Conservation (phyloP, 1,140 invertebrate genomes). For the Trachymyrmex cornetzi region DNA sequence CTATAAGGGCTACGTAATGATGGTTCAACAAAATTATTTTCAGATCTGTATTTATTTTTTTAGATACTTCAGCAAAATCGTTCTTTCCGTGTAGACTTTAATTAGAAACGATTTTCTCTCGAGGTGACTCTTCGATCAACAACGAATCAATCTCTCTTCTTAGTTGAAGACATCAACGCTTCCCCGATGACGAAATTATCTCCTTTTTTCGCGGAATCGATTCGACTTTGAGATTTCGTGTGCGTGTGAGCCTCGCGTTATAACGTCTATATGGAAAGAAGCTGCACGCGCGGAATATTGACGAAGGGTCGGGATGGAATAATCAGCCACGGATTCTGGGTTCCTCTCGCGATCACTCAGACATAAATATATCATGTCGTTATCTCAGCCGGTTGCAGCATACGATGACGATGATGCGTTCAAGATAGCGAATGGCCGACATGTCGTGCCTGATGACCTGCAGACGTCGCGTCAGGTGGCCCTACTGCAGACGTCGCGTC, state of each 20-base stretch:
- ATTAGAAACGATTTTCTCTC: not conserved
- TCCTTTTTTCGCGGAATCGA: conserved; percentile 58
- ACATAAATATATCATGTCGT: conserved; percentile 66
- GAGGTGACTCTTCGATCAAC: not conserved
- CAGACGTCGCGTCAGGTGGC: conserved; percentile 39
- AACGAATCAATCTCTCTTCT: not conserved
- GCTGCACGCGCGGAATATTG: conserved; percentile 62
- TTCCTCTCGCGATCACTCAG: conserved; percentile 25
- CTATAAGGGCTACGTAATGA: too few species aligned
- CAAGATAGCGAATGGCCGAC: conserved; percentile 31
- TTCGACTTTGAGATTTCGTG: conserved; percentile 67
- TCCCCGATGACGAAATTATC: conserved; percentile 41
- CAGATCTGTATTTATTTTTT: too few species aligned
- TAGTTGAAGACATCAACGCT: conserved; percentile 15
- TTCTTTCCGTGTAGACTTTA: not conserved
- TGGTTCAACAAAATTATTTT: too few species aligned
- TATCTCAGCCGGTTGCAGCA: conserved; percentile 32
- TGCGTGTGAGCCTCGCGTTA: not conserved
- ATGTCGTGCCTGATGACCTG: conserved; percentile 30
- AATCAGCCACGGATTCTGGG: conserved; percentile 71
- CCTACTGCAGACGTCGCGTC: too few species aligned
- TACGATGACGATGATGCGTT: conserved; percentile 18
- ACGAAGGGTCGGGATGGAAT: conserved; percentile 58
- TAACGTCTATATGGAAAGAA: conserved; percentile 56
- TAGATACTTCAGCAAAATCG: too few species aligned